Evolutionary conservation across 2,888 invertebrate species (phyloP), one percentile per base, ranked within the genome.

Genomic region (Hololepta plana): DNA sequence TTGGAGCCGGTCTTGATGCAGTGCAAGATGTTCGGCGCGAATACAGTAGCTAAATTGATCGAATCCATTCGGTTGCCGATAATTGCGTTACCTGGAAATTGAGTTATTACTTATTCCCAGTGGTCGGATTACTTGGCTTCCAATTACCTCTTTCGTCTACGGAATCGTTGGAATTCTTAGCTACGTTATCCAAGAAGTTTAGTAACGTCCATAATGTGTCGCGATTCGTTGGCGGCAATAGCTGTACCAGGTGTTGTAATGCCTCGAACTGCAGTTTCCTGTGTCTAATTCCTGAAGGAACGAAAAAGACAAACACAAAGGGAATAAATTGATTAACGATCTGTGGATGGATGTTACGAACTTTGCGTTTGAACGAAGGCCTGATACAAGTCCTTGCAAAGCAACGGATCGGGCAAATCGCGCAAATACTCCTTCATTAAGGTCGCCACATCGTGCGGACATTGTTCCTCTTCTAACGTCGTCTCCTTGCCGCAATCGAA

Each of bases 11-110:
- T 65, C 40, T 72, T 73, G 37, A 74, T 67, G 43, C 69, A 72
- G 45, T 88, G 85, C 28, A 93, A 64, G 42, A 93, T 80, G 45
- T 90, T 93, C 1, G 93, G 93, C 2, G 91, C 91, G 53, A 93
- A 87, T 19, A 93, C 69, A 1, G 88, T 91, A 0, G 93, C 91
- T 34, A 93, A 58, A 53, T 91, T 93, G 27, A 72, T 76, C 22
- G 81, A 73, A 52, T 90, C 85, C 93, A 93, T 93, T 60, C 82
- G 87, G 58, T 91, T 91, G 2, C 91, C 91, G 8, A 68, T 53
- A 23, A 72, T 35, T 43, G 55, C 51, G 38, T 68, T 64, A 11
- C 64, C 75, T 62, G 30, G 20, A 35, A 35, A 37, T 29, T 13
- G 24, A 29, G 15, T 28, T 15, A 14, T 15, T 14, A 12, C 15